These are phyloP conservation scores for Caenorhabditis sp. DNA, from an alignment of 2,888 invertebrate species.

Conservation along the genomic window DNA sequence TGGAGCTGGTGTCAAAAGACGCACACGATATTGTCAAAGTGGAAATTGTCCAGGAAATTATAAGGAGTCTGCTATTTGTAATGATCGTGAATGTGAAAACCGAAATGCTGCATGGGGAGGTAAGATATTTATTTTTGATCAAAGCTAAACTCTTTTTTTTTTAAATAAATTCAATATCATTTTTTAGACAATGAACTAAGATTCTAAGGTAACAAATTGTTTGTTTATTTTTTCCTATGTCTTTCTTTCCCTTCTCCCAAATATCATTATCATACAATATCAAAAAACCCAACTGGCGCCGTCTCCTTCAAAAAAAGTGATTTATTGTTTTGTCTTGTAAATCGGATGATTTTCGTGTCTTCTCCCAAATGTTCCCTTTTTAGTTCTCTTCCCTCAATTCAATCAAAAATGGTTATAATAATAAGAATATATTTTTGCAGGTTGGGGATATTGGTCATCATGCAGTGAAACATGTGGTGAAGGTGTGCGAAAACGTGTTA, in stretches of 20 bases:
- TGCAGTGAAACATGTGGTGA: slow-evolving; percentile 66
- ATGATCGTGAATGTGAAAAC: slow-evolving; percentile 61
- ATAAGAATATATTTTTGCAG: slow-evolving; percentile 55
- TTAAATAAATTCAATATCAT: not conserved
- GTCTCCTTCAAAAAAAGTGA: not conserved
- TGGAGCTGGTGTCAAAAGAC: slow-evolving; percentile 66
- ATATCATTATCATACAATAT: not conserved
- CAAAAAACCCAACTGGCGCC: not conserved
- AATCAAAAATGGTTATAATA: too few relatives aligned
- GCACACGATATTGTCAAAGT: slow-evolving; percentile 64
- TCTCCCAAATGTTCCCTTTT: slow-evolving; percentile 4
- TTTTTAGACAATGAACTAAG: slow-evolving; percentile 27
- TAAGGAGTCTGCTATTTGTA: slow-evolving; percentile 66
- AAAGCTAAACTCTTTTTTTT: too few relatives aligned
- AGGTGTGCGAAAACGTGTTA: slow-evolving; percentile 65
- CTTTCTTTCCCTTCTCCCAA: not conserved
- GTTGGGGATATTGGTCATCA: slow-evolving; percentile 70
- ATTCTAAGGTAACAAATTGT: slow-evolving; percentile 5
- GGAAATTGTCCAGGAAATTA: slow-evolving; percentile 66
- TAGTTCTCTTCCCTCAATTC: not conserved
- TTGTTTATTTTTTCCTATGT: too few relatives aligned
- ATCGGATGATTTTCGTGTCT: not conserved
- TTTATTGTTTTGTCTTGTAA: slow-evolving; percentile 6
- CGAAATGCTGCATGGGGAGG: slow-evolving; percentile 70
- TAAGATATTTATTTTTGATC: slow-evolving; percentile 38